A percentile compares a stretch with the other conserved stretches of the same genome.
phyloP scores from a whole-genome alignment of 2,113 vertebrate species.

The Equus quagga region DNA sequence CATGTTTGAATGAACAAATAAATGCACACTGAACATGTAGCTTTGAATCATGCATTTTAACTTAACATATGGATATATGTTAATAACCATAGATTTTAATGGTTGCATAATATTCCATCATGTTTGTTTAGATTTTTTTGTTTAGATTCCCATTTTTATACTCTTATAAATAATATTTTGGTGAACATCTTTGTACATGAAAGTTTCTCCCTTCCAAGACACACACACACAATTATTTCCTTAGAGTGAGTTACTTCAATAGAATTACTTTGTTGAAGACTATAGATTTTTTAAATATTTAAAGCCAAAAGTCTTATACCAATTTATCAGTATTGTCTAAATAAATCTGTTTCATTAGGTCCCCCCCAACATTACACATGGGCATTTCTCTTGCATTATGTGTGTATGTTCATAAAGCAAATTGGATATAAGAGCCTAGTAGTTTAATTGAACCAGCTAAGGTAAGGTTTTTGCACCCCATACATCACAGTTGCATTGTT shows the following conservation, averaged over 20 bases:
- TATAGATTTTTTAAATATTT: not conserved
- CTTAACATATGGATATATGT: not conserved
- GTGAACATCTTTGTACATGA: not conserved
- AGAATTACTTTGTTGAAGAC: not conserved
- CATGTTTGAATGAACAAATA: not conserved
- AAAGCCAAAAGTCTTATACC: not conserved
- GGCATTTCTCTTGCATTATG: not conserved
- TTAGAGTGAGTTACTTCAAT: not conserved
- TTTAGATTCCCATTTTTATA: not conserved
- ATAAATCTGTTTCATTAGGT: not conserved
- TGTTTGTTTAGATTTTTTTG: not conserved
- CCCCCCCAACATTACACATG: not conserved
- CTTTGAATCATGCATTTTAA: not conserved
- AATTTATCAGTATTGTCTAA: not conserved
- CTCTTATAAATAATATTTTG: constrained; percentile 2
- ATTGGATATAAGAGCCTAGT: not conserved
- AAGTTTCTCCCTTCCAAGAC: not conserved
- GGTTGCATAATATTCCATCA: not conserved
- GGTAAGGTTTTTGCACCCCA: not conserved
- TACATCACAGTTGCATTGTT: not conserved
- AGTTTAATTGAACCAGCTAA: not conserved
- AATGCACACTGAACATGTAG: not conserved
- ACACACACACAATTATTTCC: not conserved
- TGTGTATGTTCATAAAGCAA: not conserved
- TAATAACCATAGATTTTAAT: not conserved